Conservation (phyloP, 2,113 vertebrate genomes). For the Chlorodrepanis virens region DNA sequence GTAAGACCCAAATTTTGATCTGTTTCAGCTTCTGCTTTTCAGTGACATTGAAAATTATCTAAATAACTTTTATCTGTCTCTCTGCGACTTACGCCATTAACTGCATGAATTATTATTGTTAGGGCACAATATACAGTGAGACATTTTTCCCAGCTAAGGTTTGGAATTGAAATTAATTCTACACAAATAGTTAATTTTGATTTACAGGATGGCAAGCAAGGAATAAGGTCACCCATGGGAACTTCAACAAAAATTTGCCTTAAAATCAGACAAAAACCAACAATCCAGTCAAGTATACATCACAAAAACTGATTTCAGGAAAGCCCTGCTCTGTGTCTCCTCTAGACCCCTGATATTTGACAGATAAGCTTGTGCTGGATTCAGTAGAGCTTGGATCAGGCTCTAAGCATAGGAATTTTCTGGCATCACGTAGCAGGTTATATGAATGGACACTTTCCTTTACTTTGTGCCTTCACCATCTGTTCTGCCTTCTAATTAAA, state of each 20-base stretch:
- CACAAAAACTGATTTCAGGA: neutral
- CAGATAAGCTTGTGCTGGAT: fast-evolving
- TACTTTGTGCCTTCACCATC: constrained; percentile 49
- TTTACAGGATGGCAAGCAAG: neutral
- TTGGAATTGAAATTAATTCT: neutral
- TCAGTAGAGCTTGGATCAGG: neutral
- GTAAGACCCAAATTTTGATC: neutral
- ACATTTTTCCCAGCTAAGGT: neutral
- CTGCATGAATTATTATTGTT: neutral
- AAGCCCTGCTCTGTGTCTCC: neutral
- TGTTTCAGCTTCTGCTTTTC: neutral
- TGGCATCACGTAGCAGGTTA: constrained; percentile 33
- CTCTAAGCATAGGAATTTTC: neutral
- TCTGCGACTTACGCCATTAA: neutral
- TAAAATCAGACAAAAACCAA: neutral
- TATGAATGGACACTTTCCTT: constrained; percentile 52
- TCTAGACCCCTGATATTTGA: neutral
- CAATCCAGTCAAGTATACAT: neutral
- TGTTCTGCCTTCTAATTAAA: constrained; percentile 71
- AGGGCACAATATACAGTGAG: neutral
- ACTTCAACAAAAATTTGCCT: neutral
- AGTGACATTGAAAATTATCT: neutral
- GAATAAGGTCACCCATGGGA: neutral
- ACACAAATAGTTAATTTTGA: neutral
- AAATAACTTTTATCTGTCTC: neutral